These are phyloP conservation scores for Branchellion lobata DNA, from an alignment of 2,888 invertebrate species.

Conservation along the genomic window DNA sequence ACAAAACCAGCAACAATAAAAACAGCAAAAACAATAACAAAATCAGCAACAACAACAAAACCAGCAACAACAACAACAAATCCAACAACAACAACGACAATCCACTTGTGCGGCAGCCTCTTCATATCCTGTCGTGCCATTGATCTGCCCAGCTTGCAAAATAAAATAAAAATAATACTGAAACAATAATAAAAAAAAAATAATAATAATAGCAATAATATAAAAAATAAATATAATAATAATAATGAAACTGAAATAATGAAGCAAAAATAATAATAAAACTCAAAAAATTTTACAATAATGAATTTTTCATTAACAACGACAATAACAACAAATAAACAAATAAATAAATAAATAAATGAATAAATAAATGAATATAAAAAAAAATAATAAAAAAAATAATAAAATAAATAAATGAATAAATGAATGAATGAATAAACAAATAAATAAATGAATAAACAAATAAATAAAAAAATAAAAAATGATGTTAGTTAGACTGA, in stretches of 20 bases:
- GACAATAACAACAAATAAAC: not conserved
- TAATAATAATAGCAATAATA: too few species aligned
- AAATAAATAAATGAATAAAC: too few species aligned
- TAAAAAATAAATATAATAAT: not conserved
- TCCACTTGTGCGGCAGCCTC: slow-evolving; percentile 80
- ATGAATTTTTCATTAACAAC: not conserved
- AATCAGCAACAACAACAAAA: not conserved
- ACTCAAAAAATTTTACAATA: not conserved
- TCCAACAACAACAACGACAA: not conserved
- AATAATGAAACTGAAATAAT: slow-evolving; percentile 12
- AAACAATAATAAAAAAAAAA: too few species aligned
- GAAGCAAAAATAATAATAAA: not conserved
- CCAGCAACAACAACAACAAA: not conserved
- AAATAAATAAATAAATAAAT: too few species aligned
- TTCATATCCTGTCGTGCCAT: slow-evolving; percentile 78
- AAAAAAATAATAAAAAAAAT: too few species aligned
- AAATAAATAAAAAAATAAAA: too few species aligned
- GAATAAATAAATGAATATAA: too few species aligned
- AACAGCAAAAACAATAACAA: not conserved
- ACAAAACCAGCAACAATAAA: not conserved
- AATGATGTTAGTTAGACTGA: slow-evolving; percentile 13
- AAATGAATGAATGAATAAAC: slow-evolving; percentile 2
- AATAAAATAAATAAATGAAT: not conserved
- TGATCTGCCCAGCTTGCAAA: slow-evolving; percentile 79
- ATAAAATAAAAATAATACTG: not conserved